phyloP scores from a whole-genome alignment of 1,140 invertebrate genomes.

The Phenacoccus solenopsis region DNA sequence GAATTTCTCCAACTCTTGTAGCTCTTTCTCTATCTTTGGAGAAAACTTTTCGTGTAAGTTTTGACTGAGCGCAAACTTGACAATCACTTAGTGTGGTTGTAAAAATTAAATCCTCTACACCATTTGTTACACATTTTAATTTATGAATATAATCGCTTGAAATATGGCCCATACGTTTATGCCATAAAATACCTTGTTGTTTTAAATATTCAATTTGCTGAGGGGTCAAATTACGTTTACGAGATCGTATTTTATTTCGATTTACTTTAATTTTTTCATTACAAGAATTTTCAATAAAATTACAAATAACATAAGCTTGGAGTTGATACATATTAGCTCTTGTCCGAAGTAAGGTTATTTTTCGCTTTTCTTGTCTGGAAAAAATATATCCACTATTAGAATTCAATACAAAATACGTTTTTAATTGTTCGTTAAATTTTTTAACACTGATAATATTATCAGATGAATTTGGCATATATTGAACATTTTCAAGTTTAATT shows the following conservation, averaged over 20 bases:
- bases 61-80: background rate
- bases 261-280: too few relatives aligned
- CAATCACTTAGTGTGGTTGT: background rate
- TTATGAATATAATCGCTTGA: background rate
- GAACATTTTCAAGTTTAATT: background rate
- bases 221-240: background rate
- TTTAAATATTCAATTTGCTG: background rate
- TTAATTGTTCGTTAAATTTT: background rate
- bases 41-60: background rate
- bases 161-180: background rate
- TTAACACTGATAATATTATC: background rate
- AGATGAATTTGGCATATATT: background rate
- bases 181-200: background rate
- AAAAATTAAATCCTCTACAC: background rate
- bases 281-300: background rate
- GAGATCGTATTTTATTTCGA: background rate
- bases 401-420: background rate
- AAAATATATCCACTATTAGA: background rate
- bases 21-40: slow-evolving; percentile 5
- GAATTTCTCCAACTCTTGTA: background rate
- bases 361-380: background rate
- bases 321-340: background rate
- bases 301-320: background rate
- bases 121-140: background rate
- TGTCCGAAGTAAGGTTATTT: background rate